A percentile compares a stretch with the other conserved stretches of the same genome.
phyloP scores from a whole-genome alignment of 2,113 vertebrate species.

The Electrona antarctica region DNA sequence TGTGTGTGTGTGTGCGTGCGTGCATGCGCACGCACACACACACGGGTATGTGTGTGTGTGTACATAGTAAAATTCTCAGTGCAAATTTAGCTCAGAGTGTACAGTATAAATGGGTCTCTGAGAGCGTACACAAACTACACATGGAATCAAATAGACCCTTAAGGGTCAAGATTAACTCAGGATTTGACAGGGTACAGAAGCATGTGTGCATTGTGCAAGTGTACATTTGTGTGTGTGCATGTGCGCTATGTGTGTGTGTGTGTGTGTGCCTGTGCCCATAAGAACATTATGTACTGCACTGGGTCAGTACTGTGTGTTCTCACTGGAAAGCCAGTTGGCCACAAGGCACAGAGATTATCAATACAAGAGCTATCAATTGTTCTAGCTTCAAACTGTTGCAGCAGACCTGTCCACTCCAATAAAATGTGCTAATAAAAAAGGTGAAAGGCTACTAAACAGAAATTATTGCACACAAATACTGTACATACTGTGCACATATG shows the following conservation, averaged over 20 bases:
- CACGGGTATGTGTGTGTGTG: no score
- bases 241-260: not conserved
- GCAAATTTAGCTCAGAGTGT: no score
- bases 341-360: slow-evolving; percentile 13
- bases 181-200: not conserved
- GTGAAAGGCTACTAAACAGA: not conserved
- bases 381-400: not conserved
- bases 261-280: slow-evolving; percentile 18
- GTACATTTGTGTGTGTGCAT: not conserved
- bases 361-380: slow-evolving; percentile 17
- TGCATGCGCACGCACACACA: no score
- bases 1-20: no score
- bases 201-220: not conserved
- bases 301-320: slow-evolving; percentile 1
- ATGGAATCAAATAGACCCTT: no score
- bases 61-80: no score
- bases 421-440: not conserved
- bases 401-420: not conserved
- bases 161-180: no score
- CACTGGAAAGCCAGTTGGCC: not conserved
- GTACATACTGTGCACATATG: slow-evolving; percentile 1
- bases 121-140: no score
- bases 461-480: slow-evolving; percentile 1
- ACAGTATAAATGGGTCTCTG: no score
- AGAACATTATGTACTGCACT: slow-evolving; percentile 17